Base-by-base conservation (phyloP, 2,113 vertebrate genomes). In the Nycticorax nycticorax region DNA sequence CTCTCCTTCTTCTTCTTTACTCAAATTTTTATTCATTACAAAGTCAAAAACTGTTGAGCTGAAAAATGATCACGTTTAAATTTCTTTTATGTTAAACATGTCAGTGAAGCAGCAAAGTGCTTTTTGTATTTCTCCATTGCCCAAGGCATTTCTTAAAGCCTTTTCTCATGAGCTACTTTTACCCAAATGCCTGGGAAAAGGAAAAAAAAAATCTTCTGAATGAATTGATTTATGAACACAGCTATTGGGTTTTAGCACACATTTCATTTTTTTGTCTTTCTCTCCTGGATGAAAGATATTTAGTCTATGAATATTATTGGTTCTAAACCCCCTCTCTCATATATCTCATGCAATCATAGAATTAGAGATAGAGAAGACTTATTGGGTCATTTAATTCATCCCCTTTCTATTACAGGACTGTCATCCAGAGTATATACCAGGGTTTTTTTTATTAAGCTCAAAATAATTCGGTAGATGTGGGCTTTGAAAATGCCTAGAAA, bases 51-150 rank as follows among this genome's bases (percentile, higher is more conserved):
- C 43, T 71, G 68, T 85, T 89, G 68, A 92, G 88, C 60, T 96
- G 92, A 94, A 95, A 97, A 96, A 94, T 81, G 20, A 84, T 90
- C 60, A 94, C 0, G 4, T 90, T 96, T 95, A 83, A 94, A 90
- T 97, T 97, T 96, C 71, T 95, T 93, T 88, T 80, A 71, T 94
- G 85, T 85, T 95, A 92, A 97, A 90, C 27, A 45, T 39, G 64
- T 83, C 94, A 88, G 50, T 81, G 88, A 92, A 94, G 88, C 67
- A 96, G 78, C 17, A 96, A 96, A 97, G 52, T 81, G 72, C 47
- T 92, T 95, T 96, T 93, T 77, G 66, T 92, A 85, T 93, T 95
- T 95, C 81, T 92, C 33, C 33, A 64, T 94, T 90, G 85, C 92
- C 88, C 2, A 5, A 86, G 75, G 82, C 88, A 81, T 88, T 96